Evolutionary conservation across 2,888 invertebrate genomes (phyloP), one percentile per base, ranked within the genome.

Genomic region (Pachliopta kotzebuea): DNA sequence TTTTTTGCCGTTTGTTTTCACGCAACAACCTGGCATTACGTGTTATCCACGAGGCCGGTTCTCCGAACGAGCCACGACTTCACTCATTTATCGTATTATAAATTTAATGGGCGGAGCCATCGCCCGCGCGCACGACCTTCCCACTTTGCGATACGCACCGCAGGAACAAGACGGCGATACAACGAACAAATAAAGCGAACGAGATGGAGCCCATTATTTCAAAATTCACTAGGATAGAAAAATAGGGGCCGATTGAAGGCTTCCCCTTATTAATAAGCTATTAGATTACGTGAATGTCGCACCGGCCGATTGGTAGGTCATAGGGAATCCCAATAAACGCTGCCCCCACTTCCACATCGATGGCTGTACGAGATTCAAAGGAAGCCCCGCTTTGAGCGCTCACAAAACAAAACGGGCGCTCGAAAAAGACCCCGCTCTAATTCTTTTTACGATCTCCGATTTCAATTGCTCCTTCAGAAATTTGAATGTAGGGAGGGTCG

Each of bases 381-480:
- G 90, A 90, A 90, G 86, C 85, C 88, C 86, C 82, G 85, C 85
- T 88, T 90, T 88, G 84, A 88, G 79, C 79, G 82, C 78, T 78
- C 76, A 79, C 81, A 81, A 90, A 90, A 90, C 90, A 90, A 90
- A 90, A 90, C 89, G 82, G 81, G 77, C 85, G 86, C 81, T 84
- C 83, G 78, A 86, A 89, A 89, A 88, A 84, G 88, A 82, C 88
- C 89, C 90, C 82, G 90, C 81, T 88, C 89, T 90, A 90, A 91
- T 91, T 91, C 91, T 90, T 90, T 90, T 89, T 89, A 88, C 87
- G 89, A 90, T 90, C 90, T 91, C 91, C 90, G 85, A 90, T 91
- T 91, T 91, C 91, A 91, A 91, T 91, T 90, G 90, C 91, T 91
- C 87, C 91, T 91, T 90, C 89, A 91, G 88, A 90, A 83, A 88